phyloP scores from a whole-genome alignment of 2,888 invertebrate species.

The Perithous albicinctus region DNA sequence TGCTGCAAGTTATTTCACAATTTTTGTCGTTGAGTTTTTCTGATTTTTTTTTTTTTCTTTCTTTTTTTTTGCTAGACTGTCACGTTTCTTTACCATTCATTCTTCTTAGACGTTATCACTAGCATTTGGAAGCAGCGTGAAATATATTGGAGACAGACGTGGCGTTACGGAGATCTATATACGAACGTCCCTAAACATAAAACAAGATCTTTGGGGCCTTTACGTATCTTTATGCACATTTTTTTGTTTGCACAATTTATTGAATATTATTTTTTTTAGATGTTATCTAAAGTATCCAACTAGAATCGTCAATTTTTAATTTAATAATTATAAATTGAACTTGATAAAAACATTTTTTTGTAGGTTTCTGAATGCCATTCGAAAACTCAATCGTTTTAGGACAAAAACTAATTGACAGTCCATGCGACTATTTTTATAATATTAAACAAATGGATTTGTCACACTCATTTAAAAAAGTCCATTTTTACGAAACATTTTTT shows the following conservation, averaged over 20 bases:
- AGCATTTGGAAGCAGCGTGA: not conserved
- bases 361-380: not conserved
- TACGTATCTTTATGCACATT: not conserved
- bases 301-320: not conserved
- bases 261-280: not conserved
- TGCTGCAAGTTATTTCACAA: conserved; percentile 29
- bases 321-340: not conserved
- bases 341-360: not conserved
- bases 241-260: conserved; percentile 1
- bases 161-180: not conserved
- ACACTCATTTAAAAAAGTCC: too few species aligned
- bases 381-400: too few species aligned
- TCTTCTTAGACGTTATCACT: conserved; percentile 2
- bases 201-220: not conserved
- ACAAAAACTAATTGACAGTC: not conserved
- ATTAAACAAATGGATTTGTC: too few species aligned
- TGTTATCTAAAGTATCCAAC: not conserved
- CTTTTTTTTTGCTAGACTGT: conserved; percentile 1
- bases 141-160: conserved; percentile 54
- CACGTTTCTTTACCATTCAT: not conserved
- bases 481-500: too few species aligned
- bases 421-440: not conserved
- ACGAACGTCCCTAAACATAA: not conserved
- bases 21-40: conserved; percentile 13
- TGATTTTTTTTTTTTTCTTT: conserved; percentile 8